Evolutionary conservation across 2,888 invertebrate species (phyloP).

Genomic region (Myopa testacea): DNA sequence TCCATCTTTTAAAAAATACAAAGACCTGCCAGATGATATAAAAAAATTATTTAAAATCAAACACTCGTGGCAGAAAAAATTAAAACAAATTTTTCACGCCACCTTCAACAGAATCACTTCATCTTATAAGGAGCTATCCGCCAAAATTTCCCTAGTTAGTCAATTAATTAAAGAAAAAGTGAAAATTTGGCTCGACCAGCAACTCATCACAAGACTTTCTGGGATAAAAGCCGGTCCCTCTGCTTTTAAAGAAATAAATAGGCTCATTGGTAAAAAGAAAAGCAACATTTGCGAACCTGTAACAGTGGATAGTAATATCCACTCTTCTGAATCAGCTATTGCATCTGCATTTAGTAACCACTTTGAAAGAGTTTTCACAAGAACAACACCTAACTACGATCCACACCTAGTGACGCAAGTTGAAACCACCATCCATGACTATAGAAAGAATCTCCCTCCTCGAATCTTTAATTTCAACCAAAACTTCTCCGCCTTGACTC

Average conservation of each 20-base stretch:
- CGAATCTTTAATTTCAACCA: neutral
- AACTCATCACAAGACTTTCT: too few species aligned
- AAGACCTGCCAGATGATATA: neutral
- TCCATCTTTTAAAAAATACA: conserved; percentile 8
- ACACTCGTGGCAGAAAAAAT: neutral
- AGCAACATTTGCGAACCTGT: neutral
- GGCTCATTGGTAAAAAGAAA: neutral
- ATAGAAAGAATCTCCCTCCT: too few species aligned
- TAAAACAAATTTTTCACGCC: neutral
- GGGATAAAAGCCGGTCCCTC: too few species aligned
- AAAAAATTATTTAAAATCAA: neutral
- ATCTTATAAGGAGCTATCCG: neutral
- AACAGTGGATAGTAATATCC: too few species aligned
- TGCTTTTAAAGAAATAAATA: neutral
- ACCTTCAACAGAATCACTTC: neutral
- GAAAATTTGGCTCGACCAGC: too few species aligned
- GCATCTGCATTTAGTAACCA: neutral
- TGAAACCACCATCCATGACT: too few species aligned
- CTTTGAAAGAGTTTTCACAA: neutral
- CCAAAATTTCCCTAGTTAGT: too few species aligned
- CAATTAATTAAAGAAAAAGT: too few species aligned
- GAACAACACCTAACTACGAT: neutral
- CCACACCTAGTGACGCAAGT: too few species aligned
- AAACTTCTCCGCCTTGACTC: neutral
- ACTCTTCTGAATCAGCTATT: too few species aligned